phyloP scores from a whole-genome alignment of 1,140 invertebrate genomes.

The Notospermus geniculatus region DNA sequence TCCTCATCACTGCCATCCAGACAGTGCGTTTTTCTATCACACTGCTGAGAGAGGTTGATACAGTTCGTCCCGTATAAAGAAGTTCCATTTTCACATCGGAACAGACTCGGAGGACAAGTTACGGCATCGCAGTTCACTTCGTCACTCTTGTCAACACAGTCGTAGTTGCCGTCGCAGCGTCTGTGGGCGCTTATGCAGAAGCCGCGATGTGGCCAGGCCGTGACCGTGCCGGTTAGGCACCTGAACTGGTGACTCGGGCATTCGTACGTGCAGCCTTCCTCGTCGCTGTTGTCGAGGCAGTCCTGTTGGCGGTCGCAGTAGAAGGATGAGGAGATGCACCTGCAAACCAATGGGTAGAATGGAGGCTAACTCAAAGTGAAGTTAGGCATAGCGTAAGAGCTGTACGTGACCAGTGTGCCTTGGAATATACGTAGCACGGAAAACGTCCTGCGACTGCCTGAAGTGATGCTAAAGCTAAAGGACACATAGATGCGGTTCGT shows the following conservation, averaged over 20 bases:
- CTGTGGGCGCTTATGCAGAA: slow-evolving; percentile 6
- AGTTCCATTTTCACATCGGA: not conserved
- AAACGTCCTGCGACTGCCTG: too few species aligned
- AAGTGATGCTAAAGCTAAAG: too few species aligned
- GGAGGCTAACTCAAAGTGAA: too few species aligned
- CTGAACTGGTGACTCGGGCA: not conserved
- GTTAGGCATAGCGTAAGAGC: too few species aligned
- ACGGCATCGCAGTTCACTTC: slow-evolving; percentile 8
- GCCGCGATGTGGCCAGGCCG: not conserved
- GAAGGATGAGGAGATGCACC: not conserved
- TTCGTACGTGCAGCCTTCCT: not conserved
- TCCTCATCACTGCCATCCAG: slow-evolving; percentile 1
- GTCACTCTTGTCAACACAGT: not conserved
- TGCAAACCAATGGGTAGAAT: too few species aligned
- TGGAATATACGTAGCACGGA: too few species aligned
- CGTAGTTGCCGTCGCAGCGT: slow-evolving; percentile 1
- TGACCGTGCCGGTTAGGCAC: not conserved
- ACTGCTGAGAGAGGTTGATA: not conserved
- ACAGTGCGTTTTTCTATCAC: not conserved
- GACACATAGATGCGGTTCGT: too few species aligned
- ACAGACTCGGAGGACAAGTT: not conserved
- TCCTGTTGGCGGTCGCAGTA: slow-evolving; percentile 1
- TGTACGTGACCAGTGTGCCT: too few species aligned
- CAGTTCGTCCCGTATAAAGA: not conserved
- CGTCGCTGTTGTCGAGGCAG: not conserved